A percentile compares a stretch with the other conserved stretches of the same genome.
These are phyloP conservation scores for Tadarida brasiliensis DNA, from an alignment of 2,797 vertebrate genomes.

Conservation along the genomic window DNA sequence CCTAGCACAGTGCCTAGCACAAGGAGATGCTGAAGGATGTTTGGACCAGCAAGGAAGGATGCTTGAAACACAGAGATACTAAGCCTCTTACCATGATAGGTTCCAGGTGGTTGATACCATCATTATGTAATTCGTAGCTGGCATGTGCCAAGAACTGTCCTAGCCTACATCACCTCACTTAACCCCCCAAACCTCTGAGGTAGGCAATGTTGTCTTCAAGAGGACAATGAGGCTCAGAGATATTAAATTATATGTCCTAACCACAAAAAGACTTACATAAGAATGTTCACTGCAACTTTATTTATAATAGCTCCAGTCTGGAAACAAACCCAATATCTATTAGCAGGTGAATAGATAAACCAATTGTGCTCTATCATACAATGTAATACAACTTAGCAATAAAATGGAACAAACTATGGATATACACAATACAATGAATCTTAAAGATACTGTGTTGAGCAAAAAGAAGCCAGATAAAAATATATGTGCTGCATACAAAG, in stretches of 20 bases:
- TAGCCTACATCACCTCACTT: background rate
- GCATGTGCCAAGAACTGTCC: background rate
- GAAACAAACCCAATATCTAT: slow-evolving; percentile 40
- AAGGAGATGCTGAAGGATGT: background rate
- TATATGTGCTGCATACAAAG: background rate
- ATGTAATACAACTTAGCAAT: background rate
- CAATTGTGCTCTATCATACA: background rate
- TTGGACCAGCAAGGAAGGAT: slow-evolving; percentile 15
- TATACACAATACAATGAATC: background rate
- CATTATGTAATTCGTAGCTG: background rate
- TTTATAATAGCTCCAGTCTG: background rate
- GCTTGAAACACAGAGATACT: slow-evolving; percentile 41
- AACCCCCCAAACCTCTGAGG: background rate
- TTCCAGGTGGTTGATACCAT: background rate
- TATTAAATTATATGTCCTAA: background rate
- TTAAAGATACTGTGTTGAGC: background rate
- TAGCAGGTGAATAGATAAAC: background rate
- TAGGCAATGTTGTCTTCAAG: background rate
- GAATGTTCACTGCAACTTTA: background rate
- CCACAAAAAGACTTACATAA: background rate
- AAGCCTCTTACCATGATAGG: background rate
- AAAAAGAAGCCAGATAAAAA: slow-evolving; percentile 43
- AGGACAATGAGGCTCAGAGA: background rate
- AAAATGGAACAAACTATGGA: background rate
- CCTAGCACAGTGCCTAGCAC: background rate